These are phyloP conservation scores for Onychostruthus taczanowskii DNA, from an alignment of 2,113 vertebrate species.

Conservation along the genomic window DNA sequence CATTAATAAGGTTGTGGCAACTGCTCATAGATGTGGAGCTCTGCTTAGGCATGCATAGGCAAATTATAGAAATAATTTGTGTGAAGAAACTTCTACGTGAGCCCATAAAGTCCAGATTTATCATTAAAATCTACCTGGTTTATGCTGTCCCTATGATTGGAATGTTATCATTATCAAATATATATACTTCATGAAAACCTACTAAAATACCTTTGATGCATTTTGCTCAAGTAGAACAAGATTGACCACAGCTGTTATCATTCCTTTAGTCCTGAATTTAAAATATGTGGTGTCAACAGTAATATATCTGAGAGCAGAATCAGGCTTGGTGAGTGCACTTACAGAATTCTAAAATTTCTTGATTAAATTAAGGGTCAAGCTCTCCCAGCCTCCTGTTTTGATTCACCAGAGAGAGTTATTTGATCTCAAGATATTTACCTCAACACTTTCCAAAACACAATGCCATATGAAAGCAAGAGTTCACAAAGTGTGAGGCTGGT, in stretches of 20 bases:
- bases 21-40: background rate
- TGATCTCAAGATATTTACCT: background rate
- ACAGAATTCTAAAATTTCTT: background rate
- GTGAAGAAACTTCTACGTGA: background rate
- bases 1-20: background rate
- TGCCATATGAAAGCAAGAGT: background rate
- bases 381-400: background rate
- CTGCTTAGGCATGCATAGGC: background rate
- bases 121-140: background rate
- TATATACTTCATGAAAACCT: background rate
- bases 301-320: background rate
- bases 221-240: background rate
- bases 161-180: background rate
- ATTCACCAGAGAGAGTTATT: background rate
- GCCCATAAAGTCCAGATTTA: background rate
- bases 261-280: background rate
- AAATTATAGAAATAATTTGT: background rate
- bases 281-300: background rate
- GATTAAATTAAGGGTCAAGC: background rate
- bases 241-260: background rate
- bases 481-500: background rate
- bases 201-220: background rate
- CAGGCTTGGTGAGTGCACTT: background rate
- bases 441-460: slow-evolving; percentile 2
- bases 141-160: background rate